A percentile compares a stretch with the other conserved stretches of the same genome.
Conservation (phyloP, 2,113 vertebrate species). For the Macrotus californicus region DNA sequence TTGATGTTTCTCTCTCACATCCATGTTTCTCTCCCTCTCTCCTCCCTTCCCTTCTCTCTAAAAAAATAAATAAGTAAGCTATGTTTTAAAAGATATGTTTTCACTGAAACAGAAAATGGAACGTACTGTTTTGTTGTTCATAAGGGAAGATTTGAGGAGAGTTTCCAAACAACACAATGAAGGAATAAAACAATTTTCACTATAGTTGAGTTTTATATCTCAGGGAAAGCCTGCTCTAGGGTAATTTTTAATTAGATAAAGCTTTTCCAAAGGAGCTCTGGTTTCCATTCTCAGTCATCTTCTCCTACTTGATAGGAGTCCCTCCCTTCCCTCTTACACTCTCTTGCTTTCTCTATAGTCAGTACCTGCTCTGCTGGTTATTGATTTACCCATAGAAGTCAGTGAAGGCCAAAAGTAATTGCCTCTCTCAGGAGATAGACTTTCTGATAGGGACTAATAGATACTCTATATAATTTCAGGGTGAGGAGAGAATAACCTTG, state of each 20-base stretch:
- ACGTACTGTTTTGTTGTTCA: conserved; percentile 31
- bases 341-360: not conserved
- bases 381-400: not conserved
- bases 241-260: conserved; percentile 42
- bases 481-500: not conserved
- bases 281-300: not conserved
- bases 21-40: too few species aligned
- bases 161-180: conserved; percentile 30
- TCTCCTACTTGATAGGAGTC: not conserved
- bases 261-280: not conserved
- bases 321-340: not conserved
- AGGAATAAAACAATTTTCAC: conserved; percentile 26
- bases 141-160: not conserved
- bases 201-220: conserved; percentile 38
- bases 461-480: not conserved
- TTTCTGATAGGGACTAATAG: not conserved
- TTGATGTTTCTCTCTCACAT: too few species aligned
- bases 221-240: not conserved
- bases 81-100: not conserved
- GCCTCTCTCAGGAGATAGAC: not conserved
- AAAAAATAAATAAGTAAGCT: too few species aligned
- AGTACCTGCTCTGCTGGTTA: not conserved
- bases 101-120: conserved; percentile 16
- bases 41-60: too few species aligned
- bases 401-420: not conserved